Evolutionary conservation across 2,113 vertebrate genomes (phyloP).

Genomic region (Albula goreensis): DNA sequence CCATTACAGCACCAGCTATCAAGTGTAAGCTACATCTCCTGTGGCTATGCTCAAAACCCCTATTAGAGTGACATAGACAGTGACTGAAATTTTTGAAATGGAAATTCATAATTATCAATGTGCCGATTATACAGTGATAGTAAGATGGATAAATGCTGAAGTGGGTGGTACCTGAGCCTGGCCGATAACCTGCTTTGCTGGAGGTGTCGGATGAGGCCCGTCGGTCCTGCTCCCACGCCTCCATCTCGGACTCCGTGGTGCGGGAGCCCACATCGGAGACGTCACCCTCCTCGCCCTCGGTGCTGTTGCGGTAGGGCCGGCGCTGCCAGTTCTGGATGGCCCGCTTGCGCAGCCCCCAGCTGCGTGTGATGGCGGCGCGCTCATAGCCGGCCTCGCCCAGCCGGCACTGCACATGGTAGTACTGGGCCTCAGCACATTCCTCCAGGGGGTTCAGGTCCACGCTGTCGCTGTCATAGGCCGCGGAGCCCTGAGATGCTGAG

Average conservation of each 20-base stretch:
- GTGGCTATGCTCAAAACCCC: too few relatives aligned
- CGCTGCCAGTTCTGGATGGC: constrained; percentile 98
- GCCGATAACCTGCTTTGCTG: constrained; percentile 68
- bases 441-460: constrained; percentile 84
- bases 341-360: constrained; percentile 89
- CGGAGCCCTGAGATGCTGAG: constrained; percentile 86
- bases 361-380: constrained; percentile 60
- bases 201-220: constrained; percentile 64
- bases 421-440: constrained; percentile 74
- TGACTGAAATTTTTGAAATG: too few relatives aligned
- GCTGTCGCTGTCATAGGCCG: constrained; percentile 93
- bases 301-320: constrained; percentile 92
- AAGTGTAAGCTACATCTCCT: too few relatives aligned
- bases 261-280: constrained; percentile 91
- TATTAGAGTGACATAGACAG: too few relatives aligned
- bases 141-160: too few relatives aligned
- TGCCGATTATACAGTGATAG: too few relatives aligned
- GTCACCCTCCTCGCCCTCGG: constrained; percentile 91
- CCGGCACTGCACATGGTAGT: constrained; percentile 76
- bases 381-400: constrained; percentile 69
- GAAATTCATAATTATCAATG: too few relatives aligned
- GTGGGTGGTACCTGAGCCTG: constrained; percentile 61
- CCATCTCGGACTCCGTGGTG: constrained; percentile 91
- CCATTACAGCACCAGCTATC: too few relatives aligned
- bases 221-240: constrained; percentile 84